Evolutionary conservation across 2,113 vertebrate genomes (phyloP).

Genomic region (Gadus chalcogrammus): DNA sequence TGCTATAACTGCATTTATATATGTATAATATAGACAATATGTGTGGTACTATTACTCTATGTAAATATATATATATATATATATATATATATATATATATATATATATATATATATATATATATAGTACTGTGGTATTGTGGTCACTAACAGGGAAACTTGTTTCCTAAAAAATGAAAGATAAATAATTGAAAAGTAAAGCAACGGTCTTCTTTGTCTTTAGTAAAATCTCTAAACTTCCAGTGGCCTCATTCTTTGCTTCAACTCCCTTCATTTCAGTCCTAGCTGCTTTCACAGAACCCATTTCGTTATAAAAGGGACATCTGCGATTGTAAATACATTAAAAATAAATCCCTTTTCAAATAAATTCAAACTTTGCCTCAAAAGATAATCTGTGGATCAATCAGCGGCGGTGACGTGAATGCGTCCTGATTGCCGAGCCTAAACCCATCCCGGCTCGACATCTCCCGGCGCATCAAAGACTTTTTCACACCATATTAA

Average conservation of each 20-base stretch:
- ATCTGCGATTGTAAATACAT: constrained; percentile 36
- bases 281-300: constrained; percentile 26
- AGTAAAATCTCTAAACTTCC: background rate
- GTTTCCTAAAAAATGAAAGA: background rate
- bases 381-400: constrained; percentile 63
- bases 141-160: background rate
- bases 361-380: constrained; percentile 46
- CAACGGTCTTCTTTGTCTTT: background rate
- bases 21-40: constrained; percentile 7
- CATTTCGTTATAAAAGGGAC: constrained; percentile 31
- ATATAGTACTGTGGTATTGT: background rate
- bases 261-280: constrained; percentile 17
- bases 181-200: background rate
- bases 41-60: background rate
- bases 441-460: constrained; percentile 56
- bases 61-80: background rate
- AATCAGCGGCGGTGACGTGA: constrained; percentile 60
- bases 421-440: constrained; percentile 65
- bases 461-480: too few species aligned
- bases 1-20: constrained; percentile 38
- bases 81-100: too few species aligned
- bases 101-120: too few species aligned
- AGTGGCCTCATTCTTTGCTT: constrained; percentile 17
- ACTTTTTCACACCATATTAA: constrained; percentile 19
- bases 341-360: constrained; percentile 48